Evolutionary conservation across 2,797 vertebrate genomes (phyloP).

Genomic region (Gymnopithys bicolor): DNA sequence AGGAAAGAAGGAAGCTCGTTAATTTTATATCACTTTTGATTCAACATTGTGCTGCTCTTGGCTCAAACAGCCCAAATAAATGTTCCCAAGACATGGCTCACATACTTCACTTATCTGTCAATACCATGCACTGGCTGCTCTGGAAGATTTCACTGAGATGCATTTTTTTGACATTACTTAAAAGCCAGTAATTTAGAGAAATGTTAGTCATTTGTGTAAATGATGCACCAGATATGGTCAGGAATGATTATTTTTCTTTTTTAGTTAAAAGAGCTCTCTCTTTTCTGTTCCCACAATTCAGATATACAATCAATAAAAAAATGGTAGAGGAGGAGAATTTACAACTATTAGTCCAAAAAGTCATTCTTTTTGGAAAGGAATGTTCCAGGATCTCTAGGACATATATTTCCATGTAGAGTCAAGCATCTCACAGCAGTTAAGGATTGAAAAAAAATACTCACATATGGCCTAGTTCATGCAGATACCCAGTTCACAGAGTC

Average conservation of each 20-base stretch:
- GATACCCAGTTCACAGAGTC: neutral
- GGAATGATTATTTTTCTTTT: neutral
- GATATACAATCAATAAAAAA: neutral
- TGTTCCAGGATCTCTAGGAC: conserved; percentile 23
- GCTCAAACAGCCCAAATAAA: neutral
- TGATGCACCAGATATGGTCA: neutral
- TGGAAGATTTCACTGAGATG: neutral
- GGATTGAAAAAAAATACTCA: neutral
- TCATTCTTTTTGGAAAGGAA: conserved; percentile 50
- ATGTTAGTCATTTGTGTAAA: neutral
- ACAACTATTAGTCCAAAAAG: neutral
- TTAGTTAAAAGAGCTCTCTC: neutral
- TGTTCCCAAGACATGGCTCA: neutral
- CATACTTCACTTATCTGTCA: conserved; percentile 18
- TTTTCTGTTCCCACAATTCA: neutral
- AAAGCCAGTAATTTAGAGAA: conserved; percentile 13
- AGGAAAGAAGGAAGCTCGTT: neutral
- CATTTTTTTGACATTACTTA: neutral
- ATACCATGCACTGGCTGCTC: neutral
- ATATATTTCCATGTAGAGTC: conserved; percentile 60
- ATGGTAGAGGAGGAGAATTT: neutral
- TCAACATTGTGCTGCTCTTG: neutral
- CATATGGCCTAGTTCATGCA: neutral
- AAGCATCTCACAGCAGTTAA: neutral
- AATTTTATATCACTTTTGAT: neutral